Percentiles rank a stretch among this genome's conserved stretches.
phyloP scores from a whole-genome alignment of 2,797 vertebrate genomes.

The Neosilurus mollespiculum region DNA sequence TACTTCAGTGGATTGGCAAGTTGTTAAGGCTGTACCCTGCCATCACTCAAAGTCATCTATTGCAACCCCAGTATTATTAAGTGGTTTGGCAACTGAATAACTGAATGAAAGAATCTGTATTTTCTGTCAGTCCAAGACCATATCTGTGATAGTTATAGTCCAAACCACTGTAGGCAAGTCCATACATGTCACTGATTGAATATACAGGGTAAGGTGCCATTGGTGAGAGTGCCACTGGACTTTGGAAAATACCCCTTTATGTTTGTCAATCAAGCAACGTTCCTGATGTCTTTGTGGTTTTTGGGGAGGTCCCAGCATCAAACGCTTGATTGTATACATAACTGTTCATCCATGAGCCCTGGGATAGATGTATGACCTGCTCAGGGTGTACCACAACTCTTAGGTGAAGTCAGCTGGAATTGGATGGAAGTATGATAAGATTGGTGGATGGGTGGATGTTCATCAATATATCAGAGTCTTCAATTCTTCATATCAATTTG shows the following conservation, averaged over 20 bases:
- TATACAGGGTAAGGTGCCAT: background rate
- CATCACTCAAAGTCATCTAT: too few species aligned
- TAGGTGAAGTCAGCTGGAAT: too few species aligned
- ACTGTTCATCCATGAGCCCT: background rate
- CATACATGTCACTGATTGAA: background rate
- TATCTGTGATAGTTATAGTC: background rate
- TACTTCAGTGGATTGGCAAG: too few species aligned
- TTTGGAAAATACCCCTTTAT: background rate
- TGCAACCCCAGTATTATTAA: too few species aligned
- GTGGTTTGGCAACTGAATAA: too few species aligned
- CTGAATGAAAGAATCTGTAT: too few species aligned
- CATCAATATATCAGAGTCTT: background rate
- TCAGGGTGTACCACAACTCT: too few species aligned
- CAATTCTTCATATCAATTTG: background rate
- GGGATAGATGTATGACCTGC: too few species aligned
- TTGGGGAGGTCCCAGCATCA: background rate
- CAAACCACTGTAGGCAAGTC: background rate
- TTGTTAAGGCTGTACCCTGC: too few species aligned
- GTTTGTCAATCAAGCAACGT: background rate
- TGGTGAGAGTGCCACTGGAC: background rate
- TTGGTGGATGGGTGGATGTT: too few species aligned
- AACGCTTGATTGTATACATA: background rate
- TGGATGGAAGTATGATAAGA: too few species aligned
- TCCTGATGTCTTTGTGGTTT: background rate
- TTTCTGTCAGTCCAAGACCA: background rate